These are phyloP conservation scores for Drosophila arawakana DNA, from an alignment of 1,140 invertebrate species.

Conservation along the genomic window DNA sequence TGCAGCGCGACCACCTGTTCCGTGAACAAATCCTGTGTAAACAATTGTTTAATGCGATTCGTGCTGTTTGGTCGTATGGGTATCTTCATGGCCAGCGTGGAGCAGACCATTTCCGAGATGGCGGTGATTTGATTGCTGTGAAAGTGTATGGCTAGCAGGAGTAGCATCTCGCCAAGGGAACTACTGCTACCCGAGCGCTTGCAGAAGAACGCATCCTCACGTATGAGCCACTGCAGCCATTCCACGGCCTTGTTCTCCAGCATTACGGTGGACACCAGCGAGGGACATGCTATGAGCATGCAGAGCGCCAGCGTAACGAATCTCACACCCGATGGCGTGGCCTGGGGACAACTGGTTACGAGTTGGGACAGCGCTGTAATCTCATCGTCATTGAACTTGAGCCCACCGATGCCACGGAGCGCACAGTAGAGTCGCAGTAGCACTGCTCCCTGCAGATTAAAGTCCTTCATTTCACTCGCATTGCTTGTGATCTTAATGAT, in stretches of 20 bases:
- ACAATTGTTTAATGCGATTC: conserved; percentile 96
- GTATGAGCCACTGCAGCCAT: conserved; percentile 97
- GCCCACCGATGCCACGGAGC: conserved; percentile 94
- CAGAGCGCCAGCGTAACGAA: conserved; percentile 97
- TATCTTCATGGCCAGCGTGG: conserved; percentile 98
- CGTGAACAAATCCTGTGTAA: conserved; percentile 98
- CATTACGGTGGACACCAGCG: conserved; percentile 90
- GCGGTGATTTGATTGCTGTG: conserved; percentile 96
- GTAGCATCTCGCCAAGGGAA: conserved; percentile 97
- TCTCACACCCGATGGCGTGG: conserved; percentile 94
- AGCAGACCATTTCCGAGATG: conserved; percentile 96
- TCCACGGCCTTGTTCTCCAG: conserved; percentile 96
- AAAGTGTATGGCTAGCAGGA: conserved; percentile 98
- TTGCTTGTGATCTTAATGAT: conserved; percentile 86
- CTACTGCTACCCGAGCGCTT: conserved; percentile 91
- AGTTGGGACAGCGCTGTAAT: conserved; percentile 92
- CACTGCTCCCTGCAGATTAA: conserved; percentile 92
- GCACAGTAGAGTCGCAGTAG: conserved; percentile 95
- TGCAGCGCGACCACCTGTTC: conserved; percentile 98
- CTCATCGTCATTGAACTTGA: conserved; percentile 98
- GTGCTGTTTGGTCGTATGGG: conserved; percentile 96
- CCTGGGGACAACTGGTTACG: conserved; percentile 95
- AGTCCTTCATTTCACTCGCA: conserved; percentile 85
- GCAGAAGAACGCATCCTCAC: conserved; percentile 94
- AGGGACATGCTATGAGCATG: conserved; percentile 97